Evolutionary conservation across 2,888 invertebrate genomes (phyloP), one percentile per base, ranked within the genome.

Genomic region (Choreutis nemorana): DNA sequence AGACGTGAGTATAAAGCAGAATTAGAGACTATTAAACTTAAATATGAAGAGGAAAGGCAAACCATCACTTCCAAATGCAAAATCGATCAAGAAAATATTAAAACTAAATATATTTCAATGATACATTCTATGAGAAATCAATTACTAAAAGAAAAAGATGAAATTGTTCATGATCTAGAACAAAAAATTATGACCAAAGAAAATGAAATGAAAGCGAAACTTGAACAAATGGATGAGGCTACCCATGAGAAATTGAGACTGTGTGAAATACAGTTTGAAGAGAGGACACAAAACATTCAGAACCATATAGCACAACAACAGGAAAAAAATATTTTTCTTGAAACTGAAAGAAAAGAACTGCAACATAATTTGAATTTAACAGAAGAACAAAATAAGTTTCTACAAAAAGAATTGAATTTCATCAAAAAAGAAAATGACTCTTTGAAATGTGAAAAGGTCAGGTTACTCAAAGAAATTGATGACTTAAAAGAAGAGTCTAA

Each of bases 241-340:
- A 62, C 72, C 22, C 50, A 48, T 36, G 79, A 80, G 36, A 78
- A 79, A 43, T 45, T 80, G 14, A 60, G 55, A 36, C 45, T 79
- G 8, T 77, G 75, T 48, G 78, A 79, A 41, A 78, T 79, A 37
- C 78, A 79, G 39, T 78, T 68, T 52, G 79, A 80, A 39, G 77
- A 79, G 36, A 55, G 72, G 20, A 66, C 58, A 21, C 50, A 52
- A 23, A 52, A 53, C 35, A 57, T 78, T 26, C 68, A 78, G 41
- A 67, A 70, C 26, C 65, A 64, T 32, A 68, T 62, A 42, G 36
- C 49, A 18, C 54, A 64, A 34, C 72, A 73, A 38, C 57, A 71
- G 39, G 60, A 55, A 22, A 57, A 58, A 47, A 37, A 77, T 26
- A 45, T 58, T 29, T 46, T 50, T 29, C 41, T 72, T 23, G 71